Evolutionary conservation across 2,888 invertebrate genomes (phyloP).

Genomic region (Coenonympha arcania): DNA sequence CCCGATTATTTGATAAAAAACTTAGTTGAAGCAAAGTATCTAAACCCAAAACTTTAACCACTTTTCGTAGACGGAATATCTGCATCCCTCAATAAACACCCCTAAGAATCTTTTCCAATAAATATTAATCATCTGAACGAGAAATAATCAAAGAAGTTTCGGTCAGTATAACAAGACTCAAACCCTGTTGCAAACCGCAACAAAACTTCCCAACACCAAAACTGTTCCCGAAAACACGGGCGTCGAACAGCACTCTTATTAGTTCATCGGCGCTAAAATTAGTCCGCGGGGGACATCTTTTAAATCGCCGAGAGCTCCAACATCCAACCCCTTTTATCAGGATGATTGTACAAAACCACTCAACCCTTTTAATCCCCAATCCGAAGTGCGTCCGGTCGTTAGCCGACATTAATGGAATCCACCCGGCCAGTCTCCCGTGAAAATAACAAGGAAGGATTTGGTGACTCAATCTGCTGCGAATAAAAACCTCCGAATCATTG

Average conservation of each 20-base stretch:
- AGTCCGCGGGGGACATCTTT: slow-evolving; percentile 61
- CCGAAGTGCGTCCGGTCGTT: slow-evolving; percentile 72
- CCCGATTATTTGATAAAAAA: too few relatives aligned
- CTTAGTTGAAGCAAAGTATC: too few relatives aligned
- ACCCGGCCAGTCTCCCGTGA: slow-evolving; percentile 63
- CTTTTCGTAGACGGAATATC: too few relatives aligned
- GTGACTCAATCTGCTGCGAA: slow-evolving; percentile 50
- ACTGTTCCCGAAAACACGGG: slow-evolving; percentile 27
- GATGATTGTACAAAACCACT: slow-evolving; percentile 72
- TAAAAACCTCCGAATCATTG: slow-evolving; percentile 30
- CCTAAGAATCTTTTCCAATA: too few relatives aligned
- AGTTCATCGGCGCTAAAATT: slow-evolving; percentile 47
- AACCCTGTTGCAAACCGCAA: not conserved
- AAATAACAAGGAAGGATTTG: slow-evolving; percentile 66
- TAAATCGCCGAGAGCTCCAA: slow-evolving; percentile 68
- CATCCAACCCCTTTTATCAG: slow-evolving; percentile 68
- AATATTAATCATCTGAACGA: too few relatives aligned
- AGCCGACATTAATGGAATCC: slow-evolving; percentile 72
- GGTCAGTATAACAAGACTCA: too few relatives aligned
- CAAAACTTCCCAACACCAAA: slow-evolving; percentile 3
- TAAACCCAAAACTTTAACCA: too few relatives aligned
- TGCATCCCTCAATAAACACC: too few relatives aligned
- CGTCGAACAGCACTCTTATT: slow-evolving; percentile 32
- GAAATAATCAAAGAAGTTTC: too few relatives aligned
- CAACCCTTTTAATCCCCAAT: slow-evolving; percentile 74